Evolutionary conservation across 1,140 invertebrate genomes (phyloP).

Genomic region (Aphidius ervi): DNA sequence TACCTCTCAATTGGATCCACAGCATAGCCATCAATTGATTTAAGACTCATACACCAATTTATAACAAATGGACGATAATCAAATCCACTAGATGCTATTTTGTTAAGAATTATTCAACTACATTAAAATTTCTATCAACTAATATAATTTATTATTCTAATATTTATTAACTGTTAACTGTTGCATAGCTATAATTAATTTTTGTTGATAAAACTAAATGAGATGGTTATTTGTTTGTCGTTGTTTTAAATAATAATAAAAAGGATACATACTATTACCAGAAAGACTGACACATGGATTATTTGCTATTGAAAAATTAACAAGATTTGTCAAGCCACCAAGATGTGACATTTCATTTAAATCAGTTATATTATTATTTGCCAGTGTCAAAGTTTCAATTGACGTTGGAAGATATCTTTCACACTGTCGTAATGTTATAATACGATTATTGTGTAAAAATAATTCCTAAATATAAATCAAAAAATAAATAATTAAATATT

Average conservation of each 20-base stretch:
- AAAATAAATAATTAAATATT: neutral
- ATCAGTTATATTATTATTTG: conserved; percentile 80
- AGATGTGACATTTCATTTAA: conserved; percentile 84
- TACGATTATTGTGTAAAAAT: conserved; percentile 80
- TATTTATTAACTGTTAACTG: neutral
- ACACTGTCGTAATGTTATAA: conserved; percentile 74
- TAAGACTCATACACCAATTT: conserved; percentile 87
- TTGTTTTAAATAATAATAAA: conserved; percentile 17
- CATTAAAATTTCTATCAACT: conserved; percentile 19
- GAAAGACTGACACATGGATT: conserved; percentile 79
- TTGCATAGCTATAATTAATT: too few species aligned
- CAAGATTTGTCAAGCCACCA: conserved; percentile 67
- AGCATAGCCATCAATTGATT: conserved; percentile 82
- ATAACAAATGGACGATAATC: conserved; percentile 89
- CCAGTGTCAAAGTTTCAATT: conserved; percentile 72
- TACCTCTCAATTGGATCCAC: conserved; percentile 88
- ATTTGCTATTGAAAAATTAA: conserved; percentile 77
- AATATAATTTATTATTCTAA: conserved; percentile 1
- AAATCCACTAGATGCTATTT: conserved; percentile 65
- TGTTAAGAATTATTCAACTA: conserved; percentile 48
- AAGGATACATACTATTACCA: conserved; percentile 70
- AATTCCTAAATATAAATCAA: conserved; percentile 62
- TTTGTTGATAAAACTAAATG: too few species aligned
- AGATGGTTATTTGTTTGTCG: too few species aligned
- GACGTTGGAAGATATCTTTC: conserved; percentile 76